Percentiles rank a stretch among this genome's conserved stretches.
phyloP scores from a whole-genome alignment of 2,113 vertebrate genomes.

The Antechinus stuartii region DNA sequence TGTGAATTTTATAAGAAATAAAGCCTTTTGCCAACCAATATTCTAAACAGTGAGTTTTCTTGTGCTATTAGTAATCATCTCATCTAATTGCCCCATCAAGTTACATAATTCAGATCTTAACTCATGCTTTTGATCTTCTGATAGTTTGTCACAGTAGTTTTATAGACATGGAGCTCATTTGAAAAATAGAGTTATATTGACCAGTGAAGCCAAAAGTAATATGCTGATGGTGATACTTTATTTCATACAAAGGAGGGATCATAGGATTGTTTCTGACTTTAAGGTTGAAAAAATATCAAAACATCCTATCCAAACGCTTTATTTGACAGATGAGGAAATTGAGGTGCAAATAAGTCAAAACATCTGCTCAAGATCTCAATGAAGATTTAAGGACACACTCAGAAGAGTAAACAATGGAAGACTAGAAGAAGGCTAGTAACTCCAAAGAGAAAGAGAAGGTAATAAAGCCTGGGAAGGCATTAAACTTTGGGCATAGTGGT shows the following conservation, averaged over 20 bases:
- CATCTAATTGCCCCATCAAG: not conserved
- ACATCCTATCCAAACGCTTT: not conserved
- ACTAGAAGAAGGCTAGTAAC: not conserved
- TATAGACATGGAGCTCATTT: not conserved
- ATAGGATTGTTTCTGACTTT: not conserved
- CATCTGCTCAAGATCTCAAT: not conserved
- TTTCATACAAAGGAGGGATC: not conserved
- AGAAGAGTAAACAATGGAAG: not conserved
- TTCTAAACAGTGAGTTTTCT: not conserved
- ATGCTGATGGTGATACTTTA: not conserved
- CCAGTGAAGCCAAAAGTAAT: not conserved
- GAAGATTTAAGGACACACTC: not conserved
- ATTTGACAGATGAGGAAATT: not conserved
- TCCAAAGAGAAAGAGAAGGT: not conserved
- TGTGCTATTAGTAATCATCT: not conserved
- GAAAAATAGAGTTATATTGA: not conserved
- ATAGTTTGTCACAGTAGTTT: not conserved
- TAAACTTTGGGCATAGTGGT: not conserved
- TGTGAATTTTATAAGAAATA: not conserved
- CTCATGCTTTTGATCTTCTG: not conserved
- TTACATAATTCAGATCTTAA: not conserved
- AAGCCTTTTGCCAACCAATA: not conserved
- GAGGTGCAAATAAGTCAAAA: not conserved
- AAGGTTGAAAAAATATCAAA: not conserved
- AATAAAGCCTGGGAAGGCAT: not conserved